Conservation (phyloP, 2,113 vertebrate species). For the Dryoscopus gambensis region DNA sequence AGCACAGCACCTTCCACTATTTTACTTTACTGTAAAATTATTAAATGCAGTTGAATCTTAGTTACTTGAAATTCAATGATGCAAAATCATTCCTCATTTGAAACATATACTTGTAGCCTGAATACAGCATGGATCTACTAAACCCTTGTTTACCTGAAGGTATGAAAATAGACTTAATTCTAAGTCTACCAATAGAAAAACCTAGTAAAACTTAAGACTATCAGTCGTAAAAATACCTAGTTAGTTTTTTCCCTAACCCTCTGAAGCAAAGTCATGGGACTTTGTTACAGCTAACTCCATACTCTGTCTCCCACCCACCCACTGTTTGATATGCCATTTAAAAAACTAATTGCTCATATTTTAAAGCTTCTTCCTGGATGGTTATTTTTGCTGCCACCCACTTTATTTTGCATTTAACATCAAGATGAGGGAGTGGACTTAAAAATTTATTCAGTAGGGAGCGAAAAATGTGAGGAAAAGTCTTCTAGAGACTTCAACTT, state of each 20-base stretch:
- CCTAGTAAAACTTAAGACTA: neutral
- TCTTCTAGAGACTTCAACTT: neutral
- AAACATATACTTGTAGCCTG: neutral
- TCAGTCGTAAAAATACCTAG: neutral
- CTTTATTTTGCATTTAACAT: neutral
- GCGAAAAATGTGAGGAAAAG: slow-evolving; percentile 23
- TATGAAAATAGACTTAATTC: neutral
- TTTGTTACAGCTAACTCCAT: neutral
- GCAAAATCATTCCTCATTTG: neutral
- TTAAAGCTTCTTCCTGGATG: neutral
- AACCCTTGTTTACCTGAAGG: neutral
- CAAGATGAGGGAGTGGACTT: neutral
- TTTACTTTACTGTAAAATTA: neutral
- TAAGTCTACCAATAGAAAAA: neutral
- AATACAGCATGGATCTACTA: neutral
- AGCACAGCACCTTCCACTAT: neutral
- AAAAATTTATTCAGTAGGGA: neutral
- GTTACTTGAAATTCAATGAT: neutral
- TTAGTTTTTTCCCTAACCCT: neutral
- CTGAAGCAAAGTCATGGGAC: neutral
- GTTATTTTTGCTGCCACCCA: neutral
- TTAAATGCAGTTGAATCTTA: neutral
- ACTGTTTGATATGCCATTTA: neutral
- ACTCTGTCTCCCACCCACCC: neutral
- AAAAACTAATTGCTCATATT: neutral